Evolutionary conservation across 23 tunicate genomes (phyloP).

Genomic region (Halocynthia roretzi): DNA sequence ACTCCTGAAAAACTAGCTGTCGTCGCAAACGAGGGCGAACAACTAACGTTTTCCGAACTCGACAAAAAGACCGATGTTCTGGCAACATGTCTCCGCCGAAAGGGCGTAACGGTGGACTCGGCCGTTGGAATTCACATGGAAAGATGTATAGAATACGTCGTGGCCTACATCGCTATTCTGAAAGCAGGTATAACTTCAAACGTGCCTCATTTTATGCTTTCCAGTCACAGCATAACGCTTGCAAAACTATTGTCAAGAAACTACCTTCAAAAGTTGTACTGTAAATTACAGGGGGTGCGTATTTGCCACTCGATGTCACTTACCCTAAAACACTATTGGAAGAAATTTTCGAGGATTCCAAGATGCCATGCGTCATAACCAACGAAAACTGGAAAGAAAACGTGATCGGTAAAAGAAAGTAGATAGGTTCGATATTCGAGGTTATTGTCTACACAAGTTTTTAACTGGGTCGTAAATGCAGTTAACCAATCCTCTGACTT

Average conservation of each 20-base stretch:
- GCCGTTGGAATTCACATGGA: conserved; percentile 89
- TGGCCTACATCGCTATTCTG: conserved; percentile 76
- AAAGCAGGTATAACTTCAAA: conserved; percentile 69
- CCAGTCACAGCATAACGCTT: not conserved
- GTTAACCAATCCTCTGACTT: no score
- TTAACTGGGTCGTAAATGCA: no score
- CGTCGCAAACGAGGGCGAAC: conserved; percentile 25
- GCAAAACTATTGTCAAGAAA: not conserved
- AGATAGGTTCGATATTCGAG: no score
- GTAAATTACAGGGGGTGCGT: conserved; percentile 57
- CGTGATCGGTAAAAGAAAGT: not conserved
- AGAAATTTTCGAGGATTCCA: conserved; percentile 69
- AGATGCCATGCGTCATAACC: conserved; percentile 66
- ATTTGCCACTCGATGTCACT: conserved; percentile 84
- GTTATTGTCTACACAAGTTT: no score
- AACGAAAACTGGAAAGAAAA: conserved; percentile 17
- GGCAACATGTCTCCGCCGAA: conserved; percentile 31
- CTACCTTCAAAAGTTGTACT: not conserved
- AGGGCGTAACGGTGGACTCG: conserved; percentile 45
- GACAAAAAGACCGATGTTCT: conserved; percentile 55
- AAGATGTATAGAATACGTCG: conserved; percentile 72
- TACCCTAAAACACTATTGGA: conserved; percentile 49
- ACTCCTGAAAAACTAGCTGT: conserved; percentile 56
- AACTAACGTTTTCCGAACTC: conserved; percentile 45
- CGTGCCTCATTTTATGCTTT: not conserved